These are phyloP conservation scores for Plagodis pulveraria DNA, from an alignment of 2,888 invertebrate species.

Conservation along the genomic window DNA sequence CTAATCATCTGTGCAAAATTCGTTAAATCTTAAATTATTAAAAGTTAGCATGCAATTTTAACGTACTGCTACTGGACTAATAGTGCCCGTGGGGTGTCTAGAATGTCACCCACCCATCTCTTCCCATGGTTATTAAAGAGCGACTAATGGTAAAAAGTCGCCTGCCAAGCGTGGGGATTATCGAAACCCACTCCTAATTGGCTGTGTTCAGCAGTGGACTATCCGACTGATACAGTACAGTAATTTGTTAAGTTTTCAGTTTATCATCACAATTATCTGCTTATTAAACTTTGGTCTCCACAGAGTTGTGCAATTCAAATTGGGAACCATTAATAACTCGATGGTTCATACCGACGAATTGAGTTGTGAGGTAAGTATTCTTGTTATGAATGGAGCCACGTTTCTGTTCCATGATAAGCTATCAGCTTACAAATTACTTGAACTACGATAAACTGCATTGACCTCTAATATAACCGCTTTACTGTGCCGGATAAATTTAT, in stretches of 20 bases:
- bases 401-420: conserved; percentile 47
- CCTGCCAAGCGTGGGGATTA: too few relatives aligned
- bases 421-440: conserved; percentile 54
- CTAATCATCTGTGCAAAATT: too few relatives aligned
- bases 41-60: too few relatives aligned
- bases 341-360: conserved; percentile 15
- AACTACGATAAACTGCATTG: conserved; percentile 48
- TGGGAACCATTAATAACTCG: conserved; percentile 1
- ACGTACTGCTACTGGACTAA: too few relatives aligned
- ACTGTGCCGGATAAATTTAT: conserved; percentile 38
- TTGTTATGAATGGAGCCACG: conserved; percentile 41
- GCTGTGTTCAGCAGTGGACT: too few relatives aligned
- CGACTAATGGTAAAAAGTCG: too few relatives aligned
- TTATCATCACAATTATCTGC: conserved; percentile 10
- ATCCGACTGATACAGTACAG: too few relatives aligned
- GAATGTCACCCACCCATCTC: too few relatives aligned
- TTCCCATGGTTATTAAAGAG: too few relatives aligned
- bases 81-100: too few relatives aligned
- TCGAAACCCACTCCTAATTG: too few relatives aligned
- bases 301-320: conserved; percentile 18
- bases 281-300: conserved; percentile 12
- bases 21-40: too few relatives aligned
- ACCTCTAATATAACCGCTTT: conserved; percentile 44
- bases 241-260: background rate
- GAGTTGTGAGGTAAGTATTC: conserved; percentile 24